Evolutionary conservation across 2,888 invertebrate species (phyloP).

Genomic region (Nephrotoma guestfalica): DNA sequence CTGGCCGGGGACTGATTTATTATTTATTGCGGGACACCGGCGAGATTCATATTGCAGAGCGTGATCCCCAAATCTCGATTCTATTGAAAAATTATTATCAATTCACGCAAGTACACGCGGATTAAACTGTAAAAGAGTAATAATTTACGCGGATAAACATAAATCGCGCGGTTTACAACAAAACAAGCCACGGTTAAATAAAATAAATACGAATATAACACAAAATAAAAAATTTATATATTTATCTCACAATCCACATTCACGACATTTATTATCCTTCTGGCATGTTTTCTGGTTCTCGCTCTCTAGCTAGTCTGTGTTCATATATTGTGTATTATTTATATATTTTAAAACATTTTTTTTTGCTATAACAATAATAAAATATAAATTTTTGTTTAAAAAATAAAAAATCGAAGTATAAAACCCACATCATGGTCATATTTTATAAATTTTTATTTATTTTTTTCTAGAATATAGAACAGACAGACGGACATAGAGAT

Average conservation of each 20-base stretch:
- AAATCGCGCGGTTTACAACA: not conserved
- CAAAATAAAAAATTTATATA: not conserved
- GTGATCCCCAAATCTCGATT: not conserved
- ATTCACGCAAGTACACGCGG: not conserved
- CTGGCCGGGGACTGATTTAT: not conserved
- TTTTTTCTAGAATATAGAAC: not conserved
- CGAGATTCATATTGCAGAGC: not conserved
- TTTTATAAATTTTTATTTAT: not conserved
- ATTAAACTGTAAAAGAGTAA: not conserved
- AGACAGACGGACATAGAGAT: not conserved
- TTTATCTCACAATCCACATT: conserved; percentile 2
- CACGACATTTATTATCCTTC: conserved; percentile 4
- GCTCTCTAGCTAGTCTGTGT: not conserved
- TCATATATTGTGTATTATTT: not conserved
- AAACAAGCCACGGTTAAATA: not conserved
- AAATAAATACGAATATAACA: not conserved
- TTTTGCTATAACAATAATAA: not conserved
- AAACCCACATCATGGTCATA: not conserved
- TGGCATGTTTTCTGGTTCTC: conserved; percentile 3
- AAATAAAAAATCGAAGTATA: not conserved
- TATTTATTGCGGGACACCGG: not conserved
- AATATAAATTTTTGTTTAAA: not conserved
- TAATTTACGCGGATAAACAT: not conserved
- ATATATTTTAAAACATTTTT: not conserved
- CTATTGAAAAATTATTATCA: not conserved